Evolutionary conservation across 1,140 invertebrate species (phyloP).

Genomic region (Frieseomelitta varia): DNA sequence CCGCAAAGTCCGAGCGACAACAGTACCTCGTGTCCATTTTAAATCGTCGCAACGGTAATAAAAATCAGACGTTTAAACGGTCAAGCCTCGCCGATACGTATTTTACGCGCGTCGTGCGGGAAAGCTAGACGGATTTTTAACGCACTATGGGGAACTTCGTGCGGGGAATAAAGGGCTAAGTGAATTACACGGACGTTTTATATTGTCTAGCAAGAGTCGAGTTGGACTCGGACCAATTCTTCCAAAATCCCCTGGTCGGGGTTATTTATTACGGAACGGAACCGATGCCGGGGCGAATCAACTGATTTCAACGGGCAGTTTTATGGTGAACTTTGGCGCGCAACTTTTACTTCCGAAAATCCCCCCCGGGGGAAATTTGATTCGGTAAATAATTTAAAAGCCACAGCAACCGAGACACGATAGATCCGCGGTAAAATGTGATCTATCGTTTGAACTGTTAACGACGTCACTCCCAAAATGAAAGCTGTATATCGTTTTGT

Average conservation of each 20-base stretch:
- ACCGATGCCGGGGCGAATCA: slow-evolving; percentile 6
- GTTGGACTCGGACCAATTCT: slow-evolving; percentile 19
- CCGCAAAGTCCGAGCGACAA: neutral
- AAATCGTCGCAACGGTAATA: too few species aligned
- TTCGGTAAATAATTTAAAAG: neutral
- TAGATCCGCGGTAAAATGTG: neutral
- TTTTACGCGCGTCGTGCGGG: neutral
- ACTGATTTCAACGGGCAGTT: neutral
- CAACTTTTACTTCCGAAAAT: neutral
- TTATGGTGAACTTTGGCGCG: neutral
- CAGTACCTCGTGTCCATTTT: neutral
- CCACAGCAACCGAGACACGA: neutral
- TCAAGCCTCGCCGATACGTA: neutral
- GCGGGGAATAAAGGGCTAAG: neutral
- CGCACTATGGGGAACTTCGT: slow-evolving; percentile 1
- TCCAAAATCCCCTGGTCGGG: neutral
- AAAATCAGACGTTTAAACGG: neutral
- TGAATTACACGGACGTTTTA: slow-evolving; percentile 13
- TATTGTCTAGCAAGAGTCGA: slow-evolving; percentile 9
- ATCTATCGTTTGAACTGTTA: neutral
- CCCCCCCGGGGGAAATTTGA: neutral
- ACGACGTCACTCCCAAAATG: neutral
- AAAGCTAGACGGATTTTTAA: neutral
- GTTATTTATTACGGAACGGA: slow-evolving; percentile 20
- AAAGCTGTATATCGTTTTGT: neutral